A percentile compares a stretch with the other conserved stretches of the same genome.
Conservation (phyloP, 2,888 invertebrate species). For the Empis livida region DNA sequence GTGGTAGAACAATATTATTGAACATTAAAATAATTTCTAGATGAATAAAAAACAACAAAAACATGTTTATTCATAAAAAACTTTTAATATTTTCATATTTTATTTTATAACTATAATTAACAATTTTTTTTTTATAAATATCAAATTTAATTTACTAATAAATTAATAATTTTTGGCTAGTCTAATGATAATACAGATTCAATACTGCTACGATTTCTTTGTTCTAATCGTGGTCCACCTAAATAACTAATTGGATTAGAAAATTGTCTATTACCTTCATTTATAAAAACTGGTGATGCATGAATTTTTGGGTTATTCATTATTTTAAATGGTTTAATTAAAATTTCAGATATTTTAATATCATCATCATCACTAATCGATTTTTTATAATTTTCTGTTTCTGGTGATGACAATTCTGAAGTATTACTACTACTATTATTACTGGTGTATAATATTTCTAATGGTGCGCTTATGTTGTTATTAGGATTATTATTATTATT, state of each 20-base stretch:
- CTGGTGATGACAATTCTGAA: no score
- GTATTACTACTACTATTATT: no score
- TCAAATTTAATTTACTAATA: background rate
- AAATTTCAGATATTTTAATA: conserved; percentile 16
- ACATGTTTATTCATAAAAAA: no score
- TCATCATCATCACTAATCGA: no score
- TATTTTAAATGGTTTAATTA: conserved; percentile 19
- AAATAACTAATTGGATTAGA: conserved; percentile 57
- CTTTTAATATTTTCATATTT: no score
- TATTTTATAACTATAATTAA: background rate
- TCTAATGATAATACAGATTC: conserved; percentile 58
- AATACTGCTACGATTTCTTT: conserved; percentile 43
- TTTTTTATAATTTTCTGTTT: no score
- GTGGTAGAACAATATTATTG: no score
- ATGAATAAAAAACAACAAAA: no score
- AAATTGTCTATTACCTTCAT: conserved; percentile 40
- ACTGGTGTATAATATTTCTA: no score
- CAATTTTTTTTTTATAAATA: background rate
- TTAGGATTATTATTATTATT: no score
- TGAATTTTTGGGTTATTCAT: conserved; percentile 15
- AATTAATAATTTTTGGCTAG: conserved; percentile 22
- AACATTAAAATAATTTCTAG: no score
- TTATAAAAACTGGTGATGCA: conserved; percentile 40
- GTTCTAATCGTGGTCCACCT: conserved; percentile 45
- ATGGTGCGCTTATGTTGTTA: no score